phyloP scores from a whole-genome alignment of 1,140 invertebrate species.

The Diorhabda elongata region DNA sequence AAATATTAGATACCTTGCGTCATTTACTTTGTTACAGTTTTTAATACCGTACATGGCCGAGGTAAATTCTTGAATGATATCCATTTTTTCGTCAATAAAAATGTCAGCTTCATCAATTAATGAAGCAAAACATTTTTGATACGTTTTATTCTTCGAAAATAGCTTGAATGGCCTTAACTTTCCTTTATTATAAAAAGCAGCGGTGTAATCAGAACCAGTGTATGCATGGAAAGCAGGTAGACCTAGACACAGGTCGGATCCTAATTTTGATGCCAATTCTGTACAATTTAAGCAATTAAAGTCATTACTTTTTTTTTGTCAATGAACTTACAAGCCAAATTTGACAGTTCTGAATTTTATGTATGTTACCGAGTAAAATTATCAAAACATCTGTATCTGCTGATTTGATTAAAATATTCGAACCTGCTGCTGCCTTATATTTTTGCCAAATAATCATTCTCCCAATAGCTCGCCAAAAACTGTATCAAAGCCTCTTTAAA shows the following conservation, averaged over 20 bases:
- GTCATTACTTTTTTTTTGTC: conserved; percentile 46
- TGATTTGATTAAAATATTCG: conserved; percentile 33
- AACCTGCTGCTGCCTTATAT: conserved; percentile 27
- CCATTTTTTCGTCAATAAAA: conserved; percentile 20
- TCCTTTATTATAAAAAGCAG: conserved; percentile 43
- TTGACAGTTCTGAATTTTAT: conserved; percentile 29
- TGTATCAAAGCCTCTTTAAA: conserved; percentile 8
- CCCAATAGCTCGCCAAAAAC: neutral
- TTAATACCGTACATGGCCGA: conserved; percentile 18
- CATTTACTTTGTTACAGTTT: conserved; percentile 35
- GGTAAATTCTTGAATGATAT: conserved; percentile 19
- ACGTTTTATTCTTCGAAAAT: conserved; percentile 39
- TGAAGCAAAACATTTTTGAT: conserved; percentile 39
- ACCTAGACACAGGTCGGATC: conserved; percentile 25
- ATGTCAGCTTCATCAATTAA: conserved; percentile 16
- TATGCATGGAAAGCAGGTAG: conserved; percentile 41
- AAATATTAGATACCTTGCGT: conserved; percentile 35
- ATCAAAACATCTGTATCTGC: conserved; percentile 39
- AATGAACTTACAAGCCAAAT: conserved; percentile 33
- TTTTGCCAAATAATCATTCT: conserved; percentile 25
- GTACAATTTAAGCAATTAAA: conserved; percentile 30
- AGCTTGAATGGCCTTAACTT: conserved; percentile 41
- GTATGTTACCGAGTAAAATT: conserved; percentile 40
- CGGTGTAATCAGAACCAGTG: conserved; percentile 42
- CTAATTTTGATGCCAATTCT: conserved; percentile 36